phyloP scores from a whole-genome alignment of 2,113 vertebrate genomes.

The Rana temporaria region DNA sequence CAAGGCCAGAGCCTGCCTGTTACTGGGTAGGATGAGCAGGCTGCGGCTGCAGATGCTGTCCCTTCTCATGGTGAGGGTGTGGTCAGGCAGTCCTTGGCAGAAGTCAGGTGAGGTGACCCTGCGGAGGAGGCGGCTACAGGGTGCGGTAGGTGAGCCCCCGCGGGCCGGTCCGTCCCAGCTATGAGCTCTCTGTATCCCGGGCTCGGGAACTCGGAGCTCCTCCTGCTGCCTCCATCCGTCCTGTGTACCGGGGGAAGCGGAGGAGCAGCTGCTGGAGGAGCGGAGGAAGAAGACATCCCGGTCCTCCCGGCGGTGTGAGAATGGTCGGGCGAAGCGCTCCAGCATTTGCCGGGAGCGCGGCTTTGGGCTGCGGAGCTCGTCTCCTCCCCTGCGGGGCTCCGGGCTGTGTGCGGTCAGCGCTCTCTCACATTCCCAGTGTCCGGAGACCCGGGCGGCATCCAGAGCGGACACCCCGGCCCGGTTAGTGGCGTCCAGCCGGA shows the following conservation, averaged over 20 bases:
- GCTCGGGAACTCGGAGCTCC: slow-evolving; percentile 56
- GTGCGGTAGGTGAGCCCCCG: neutral
- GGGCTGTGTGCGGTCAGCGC: slow-evolving; percentile 68
- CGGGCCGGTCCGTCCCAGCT: slow-evolving; percentile 60
- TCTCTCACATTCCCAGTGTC: slow-evolving; percentile 80
- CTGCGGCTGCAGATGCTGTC: slow-evolving; percentile 53
- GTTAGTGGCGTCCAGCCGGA: slow-evolving; percentile 80
- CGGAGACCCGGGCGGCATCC: slow-evolving; percentile 80
- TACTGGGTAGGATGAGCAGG: slow-evolving; percentile 37
- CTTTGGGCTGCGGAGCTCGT: slow-evolving; percentile 62
- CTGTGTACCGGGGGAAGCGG: slow-evolving; percentile 47
- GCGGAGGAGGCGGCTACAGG: slow-evolving; percentile 32
- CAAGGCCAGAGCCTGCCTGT: slow-evolving; percentile 34
- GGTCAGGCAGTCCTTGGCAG: slow-evolving; percentile 6
- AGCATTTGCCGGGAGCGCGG: slow-evolving; percentile 66
- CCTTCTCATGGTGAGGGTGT: slow-evolving; percentile 1
- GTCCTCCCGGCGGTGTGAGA: neutral
- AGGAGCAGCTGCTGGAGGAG: neutral
- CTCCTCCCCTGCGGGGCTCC: slow-evolving; percentile 73
- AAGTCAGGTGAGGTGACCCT: slow-evolving; percentile 47
- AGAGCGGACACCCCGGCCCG: slow-evolving; percentile 80
- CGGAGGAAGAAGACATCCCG: neutral
- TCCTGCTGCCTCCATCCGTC: slow-evolving; percentile 26
- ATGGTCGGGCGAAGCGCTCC: slow-evolving; percentile 62
- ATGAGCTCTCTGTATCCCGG: slow-evolving; percentile 64